Percentiles rank a stretch among this genome's conserved stretches.
Evolutionary conservation across 2,888 invertebrate species (phyloP).

Genomic region (Macaria notata): DNA sequence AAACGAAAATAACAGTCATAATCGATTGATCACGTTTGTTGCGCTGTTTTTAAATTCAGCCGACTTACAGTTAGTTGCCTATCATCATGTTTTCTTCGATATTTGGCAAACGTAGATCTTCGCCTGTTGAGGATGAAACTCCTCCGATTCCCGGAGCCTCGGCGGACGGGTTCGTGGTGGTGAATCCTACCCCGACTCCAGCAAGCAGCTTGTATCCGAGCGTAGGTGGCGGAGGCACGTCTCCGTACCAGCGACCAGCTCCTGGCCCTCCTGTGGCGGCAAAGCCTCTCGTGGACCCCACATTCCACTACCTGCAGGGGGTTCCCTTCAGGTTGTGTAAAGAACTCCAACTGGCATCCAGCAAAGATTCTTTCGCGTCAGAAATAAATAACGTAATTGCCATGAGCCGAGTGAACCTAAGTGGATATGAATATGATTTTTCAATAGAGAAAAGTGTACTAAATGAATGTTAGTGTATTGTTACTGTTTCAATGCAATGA

Average conservation of each 20-base stretch:
- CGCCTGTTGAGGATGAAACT: slow-evolving; percentile 70
- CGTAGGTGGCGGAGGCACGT: slow-evolving; percentile 48
- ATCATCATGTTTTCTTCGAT: slow-evolving; percentile 70
- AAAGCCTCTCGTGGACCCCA: slow-evolving; percentile 47
- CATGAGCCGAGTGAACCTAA: slow-evolving; percentile 70
- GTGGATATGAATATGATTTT: slow-evolving; percentile 77
- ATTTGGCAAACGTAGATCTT: slow-evolving; percentile 72
- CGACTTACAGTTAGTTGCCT: no score
- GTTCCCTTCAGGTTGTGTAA: slow-evolving; percentile 80
- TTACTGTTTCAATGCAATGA: not conserved
- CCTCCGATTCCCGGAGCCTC: slow-evolving; percentile 72
- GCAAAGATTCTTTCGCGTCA: slow-evolving; percentile 72
- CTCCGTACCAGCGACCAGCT: slow-evolving; percentile 55
- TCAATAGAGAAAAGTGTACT: slow-evolving; percentile 79
- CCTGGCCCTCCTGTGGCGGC: slow-evolving; percentile 44
- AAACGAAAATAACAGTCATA: no score
- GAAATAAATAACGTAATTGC: slow-evolving; percentile 77
- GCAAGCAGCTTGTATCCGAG: slow-evolving; percentile 58
- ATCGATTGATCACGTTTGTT: no score
- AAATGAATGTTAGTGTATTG: slow-evolving; percentile 59
- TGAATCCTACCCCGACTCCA: slow-evolving; percentile 56
- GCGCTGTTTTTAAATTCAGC: no score
- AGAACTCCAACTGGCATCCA: slow-evolving; percentile 68
- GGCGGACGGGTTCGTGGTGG: slow-evolving; percentile 65
- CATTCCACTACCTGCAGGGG: slow-evolving; percentile 77